Conservation (phyloP, 2,888 invertebrate species). For the Adelognathus sp. region DNA sequence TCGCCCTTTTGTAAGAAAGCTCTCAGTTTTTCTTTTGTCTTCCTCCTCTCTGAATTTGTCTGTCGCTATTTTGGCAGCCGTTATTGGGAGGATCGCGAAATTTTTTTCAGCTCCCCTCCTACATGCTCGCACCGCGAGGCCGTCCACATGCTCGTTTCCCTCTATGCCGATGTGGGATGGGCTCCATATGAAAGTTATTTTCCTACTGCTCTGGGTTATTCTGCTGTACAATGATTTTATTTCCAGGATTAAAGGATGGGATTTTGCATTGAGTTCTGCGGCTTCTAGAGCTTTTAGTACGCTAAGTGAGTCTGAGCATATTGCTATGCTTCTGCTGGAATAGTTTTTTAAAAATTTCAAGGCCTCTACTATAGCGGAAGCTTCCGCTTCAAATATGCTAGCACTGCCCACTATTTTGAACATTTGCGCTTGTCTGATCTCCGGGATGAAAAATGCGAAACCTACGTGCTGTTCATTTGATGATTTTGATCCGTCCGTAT, state of each 20-base stretch:
- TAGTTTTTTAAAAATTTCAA: background rate
- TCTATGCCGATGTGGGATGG: background rate
- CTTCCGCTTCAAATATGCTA: background rate
- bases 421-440: background rate
- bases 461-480: no score
- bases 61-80: background rate
- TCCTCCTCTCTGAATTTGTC: background rate
- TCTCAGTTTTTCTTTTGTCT: background rate
- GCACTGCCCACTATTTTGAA: background rate
- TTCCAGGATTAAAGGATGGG: background rate
- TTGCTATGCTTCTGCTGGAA: background rate
- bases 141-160: background rate
- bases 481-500: no score
- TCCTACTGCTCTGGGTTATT: background rate
- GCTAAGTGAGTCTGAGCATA: background rate
- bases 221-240: background rate
- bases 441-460: background rate
- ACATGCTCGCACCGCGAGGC: background rate
- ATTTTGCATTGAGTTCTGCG: background rate
- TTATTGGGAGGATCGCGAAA: no score
- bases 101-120: background rate
- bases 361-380: background rate
- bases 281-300: background rate
- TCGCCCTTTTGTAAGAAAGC: no score
- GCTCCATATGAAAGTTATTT: background rate